Evolutionary conservation across 2,797 vertebrate genomes (phyloP).

Genomic region (Chromobotia macracanthus): DNA sequence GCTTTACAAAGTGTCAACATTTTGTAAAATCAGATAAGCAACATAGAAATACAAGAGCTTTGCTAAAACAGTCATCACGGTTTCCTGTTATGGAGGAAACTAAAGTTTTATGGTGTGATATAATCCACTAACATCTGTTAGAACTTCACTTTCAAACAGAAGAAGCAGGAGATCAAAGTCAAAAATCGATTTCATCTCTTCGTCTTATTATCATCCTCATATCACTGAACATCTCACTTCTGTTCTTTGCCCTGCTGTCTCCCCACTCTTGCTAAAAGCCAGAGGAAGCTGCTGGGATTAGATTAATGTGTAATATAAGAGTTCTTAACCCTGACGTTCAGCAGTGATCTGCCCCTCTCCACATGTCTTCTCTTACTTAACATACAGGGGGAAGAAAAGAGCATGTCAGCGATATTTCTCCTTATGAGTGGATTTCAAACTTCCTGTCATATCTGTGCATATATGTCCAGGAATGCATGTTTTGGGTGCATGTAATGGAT

Average conservation of each 20-base stretch:
- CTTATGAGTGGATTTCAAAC: slow-evolving; percentile 8
- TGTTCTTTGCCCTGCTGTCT: slow-evolving; percentile 60
- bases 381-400: slow-evolving; percentile 34
- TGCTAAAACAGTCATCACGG: not conserved
- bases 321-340: slow-evolving; percentile 73
- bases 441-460: slow-evolving; percentile 21
- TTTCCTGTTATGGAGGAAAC: slow-evolving; percentile 34
- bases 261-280: slow-evolving; percentile 73
- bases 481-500: not conserved
- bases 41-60: slow-evolving; percentile 12
- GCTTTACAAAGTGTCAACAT: not conserved
- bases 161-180: slow-evolving; percentile 37
- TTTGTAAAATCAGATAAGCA: not conserved
- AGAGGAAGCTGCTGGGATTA: slow-evolving; percentile 67
- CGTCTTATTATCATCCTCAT: slow-evolving; percentile 31
- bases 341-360: slow-evolving; percentile 59
- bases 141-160: slow-evolving; percentile 35
- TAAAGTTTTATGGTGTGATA: not conserved
- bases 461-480: slow-evolving; percentile 2
- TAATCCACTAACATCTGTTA: slow-evolving; percentile 11
- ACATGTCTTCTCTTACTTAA: slow-evolving; percentile 57
- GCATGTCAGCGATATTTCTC: slow-evolving; percentile 42
- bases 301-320: slow-evolving; percentile 77
- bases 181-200: slow-evolving; percentile 39
- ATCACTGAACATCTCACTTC: slow-evolving; percentile 46